These are phyloP conservation scores for Adelosebastes latens DNA, from an alignment of 2,797 vertebrate species.

Conservation along the genomic window DNA sequence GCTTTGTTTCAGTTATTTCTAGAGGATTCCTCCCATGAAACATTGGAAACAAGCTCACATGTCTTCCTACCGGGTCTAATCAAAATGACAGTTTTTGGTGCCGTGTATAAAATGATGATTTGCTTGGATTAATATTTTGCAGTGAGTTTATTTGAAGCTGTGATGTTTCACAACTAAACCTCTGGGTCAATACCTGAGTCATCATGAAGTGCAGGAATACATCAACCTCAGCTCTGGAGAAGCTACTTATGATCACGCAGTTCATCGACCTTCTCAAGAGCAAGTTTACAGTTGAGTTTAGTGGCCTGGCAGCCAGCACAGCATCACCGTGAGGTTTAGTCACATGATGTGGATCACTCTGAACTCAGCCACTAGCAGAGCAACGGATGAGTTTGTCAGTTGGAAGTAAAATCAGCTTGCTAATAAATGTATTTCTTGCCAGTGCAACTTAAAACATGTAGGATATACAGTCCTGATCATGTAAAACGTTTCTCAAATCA, in stretches of 20 bases:
- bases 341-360: not conserved
- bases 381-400: no score
- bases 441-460: not conserved
- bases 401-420: not conserved
- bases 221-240: constrained; percentile 4
- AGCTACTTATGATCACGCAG: constrained; percentile 1
- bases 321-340: not conserved
- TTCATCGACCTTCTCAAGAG: not conserved
- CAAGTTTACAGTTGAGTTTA: not conserved
- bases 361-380: not conserved
- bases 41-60: not conserved
- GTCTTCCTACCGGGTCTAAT: not conserved
- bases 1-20: not conserved
- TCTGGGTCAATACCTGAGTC: not conserved
- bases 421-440: not conserved
- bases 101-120: not conserved
- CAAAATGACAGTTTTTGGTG: not conserved
- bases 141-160: not conserved
- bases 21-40: not conserved
- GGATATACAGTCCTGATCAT: no score
- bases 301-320: not conserved
- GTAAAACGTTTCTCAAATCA: not conserved
- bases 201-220: not conserved
- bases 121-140: not conserved
- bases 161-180: not conserved